These are phyloP conservation scores for Magallana ariakensis DNA, from an alignment of 1,140 invertebrate genomes.

Conservation along the genomic window DNA sequence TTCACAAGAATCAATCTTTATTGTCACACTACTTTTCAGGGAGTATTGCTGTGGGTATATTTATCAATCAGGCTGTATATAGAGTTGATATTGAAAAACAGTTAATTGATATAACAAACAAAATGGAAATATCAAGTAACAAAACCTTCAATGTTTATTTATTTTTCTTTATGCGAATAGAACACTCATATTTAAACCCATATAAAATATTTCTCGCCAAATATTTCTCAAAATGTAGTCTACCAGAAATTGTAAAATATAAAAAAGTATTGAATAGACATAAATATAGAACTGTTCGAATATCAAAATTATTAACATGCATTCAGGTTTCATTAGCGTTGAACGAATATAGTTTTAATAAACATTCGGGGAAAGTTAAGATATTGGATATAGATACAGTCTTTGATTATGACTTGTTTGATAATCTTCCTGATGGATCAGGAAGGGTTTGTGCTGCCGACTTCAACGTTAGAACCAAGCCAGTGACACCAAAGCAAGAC, in stretches of 20 bases:
- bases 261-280: neutral
- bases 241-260: neutral
- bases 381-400: neutral
- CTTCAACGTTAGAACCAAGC: neutral
- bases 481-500: neutral
- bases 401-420: neutral
- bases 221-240: neutral
- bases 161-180: neutral
- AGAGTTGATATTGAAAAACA: no score
- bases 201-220: neutral
- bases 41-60: no score
- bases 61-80: no score
- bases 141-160: neutral
- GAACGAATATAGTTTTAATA: neutral
- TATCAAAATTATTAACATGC: conserved; percentile 2
- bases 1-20: neutral
- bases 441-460: neutral
- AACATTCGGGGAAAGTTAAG: neutral
- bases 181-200: neutral
- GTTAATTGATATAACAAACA: neutral
- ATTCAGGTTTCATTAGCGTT: neutral
- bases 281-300: neutral
- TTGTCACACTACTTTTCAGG: neutral
- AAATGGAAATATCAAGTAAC: neutral
- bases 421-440: neutral